A percentile compares a stretch with the other conserved stretches of the same genome.
These are phyloP conservation scores for Spodoptera littoralis DNA, from an alignment of 2,888 invertebrate species.

Conservation along the genomic window DNA sequence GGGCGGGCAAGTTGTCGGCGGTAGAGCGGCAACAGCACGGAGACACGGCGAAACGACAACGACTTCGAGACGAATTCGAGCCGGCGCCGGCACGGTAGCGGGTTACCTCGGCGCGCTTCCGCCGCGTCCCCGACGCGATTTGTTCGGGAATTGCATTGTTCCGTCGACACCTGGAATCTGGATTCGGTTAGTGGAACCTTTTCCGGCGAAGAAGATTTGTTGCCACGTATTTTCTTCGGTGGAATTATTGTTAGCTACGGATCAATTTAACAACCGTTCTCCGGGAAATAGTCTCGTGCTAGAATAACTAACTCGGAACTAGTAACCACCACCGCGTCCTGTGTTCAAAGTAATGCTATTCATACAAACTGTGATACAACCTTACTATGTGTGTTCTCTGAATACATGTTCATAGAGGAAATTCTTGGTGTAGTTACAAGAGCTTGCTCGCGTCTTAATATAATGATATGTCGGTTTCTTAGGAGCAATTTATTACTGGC, in stretches of 20 bases:
- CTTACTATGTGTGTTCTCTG: constrained; percentile 7
- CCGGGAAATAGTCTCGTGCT: constrained; percentile 22
- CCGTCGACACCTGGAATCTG: constrained; percentile 83
- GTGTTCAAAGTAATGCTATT: constrained; percentile 50
- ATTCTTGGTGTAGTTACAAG: constrained; percentile 14
- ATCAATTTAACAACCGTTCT: constrained; percentile 49
- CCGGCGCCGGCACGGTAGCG: constrained; percentile 8
- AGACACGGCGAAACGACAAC: constrained; percentile 1
- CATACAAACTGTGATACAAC: constrained; percentile 6
- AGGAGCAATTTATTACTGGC: neutral
- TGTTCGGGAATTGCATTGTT: constrained; percentile 84
- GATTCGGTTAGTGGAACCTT: constrained; percentile 78
- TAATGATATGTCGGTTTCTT: constrained; percentile 3
- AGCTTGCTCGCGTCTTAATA: constrained; percentile 1
- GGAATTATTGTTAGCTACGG: constrained; percentile 53
- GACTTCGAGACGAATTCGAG: constrained; percentile 22
- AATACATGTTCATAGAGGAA: constrained; percentile 5
- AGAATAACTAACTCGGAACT: constrained; percentile 32
- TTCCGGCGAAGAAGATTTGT: constrained; percentile 70
- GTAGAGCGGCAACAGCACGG: neutral
- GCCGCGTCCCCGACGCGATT: constrained; percentile 71
- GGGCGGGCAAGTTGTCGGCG: constrained; percentile 32
- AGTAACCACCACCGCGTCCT: constrained; percentile 11
- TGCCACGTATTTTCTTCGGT: constrained; percentile 57
- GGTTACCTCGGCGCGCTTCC: constrained; percentile 32